Conservation (phyloP, 1,140 invertebrate species). For the Homalodisca vitripennis region DNA sequence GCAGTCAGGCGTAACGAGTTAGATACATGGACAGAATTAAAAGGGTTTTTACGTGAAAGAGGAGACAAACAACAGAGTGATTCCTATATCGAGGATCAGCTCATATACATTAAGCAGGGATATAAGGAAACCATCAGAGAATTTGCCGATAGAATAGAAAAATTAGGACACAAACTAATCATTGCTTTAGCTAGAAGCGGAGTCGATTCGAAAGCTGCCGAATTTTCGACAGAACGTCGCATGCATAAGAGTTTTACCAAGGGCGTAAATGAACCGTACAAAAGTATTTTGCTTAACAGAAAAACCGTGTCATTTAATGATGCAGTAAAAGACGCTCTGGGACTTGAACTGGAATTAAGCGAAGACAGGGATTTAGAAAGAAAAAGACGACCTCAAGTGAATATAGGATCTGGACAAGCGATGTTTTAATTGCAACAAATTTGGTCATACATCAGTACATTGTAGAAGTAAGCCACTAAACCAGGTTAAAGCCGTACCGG, state of each 20-base stretch:
- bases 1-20: background rate
- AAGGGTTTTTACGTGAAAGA: background rate
- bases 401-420: background rate
- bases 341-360: background rate
- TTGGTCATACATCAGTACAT: background rate
- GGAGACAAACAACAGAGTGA: conserved; percentile 6
- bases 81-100: background rate
- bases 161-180: background rate
- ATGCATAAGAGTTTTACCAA: background rate
- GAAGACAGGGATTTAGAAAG: background rate
- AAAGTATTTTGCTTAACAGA: background rate
- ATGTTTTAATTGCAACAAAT: conserved; percentile 4
- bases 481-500: background rate
- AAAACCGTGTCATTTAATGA: background rate
- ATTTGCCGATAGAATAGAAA: conserved; percentile 6
- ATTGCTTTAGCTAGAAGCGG: background rate
- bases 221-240: background rate
- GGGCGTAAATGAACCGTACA: background rate
- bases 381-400: background rate
- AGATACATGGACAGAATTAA: background rate
- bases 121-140: background rate
- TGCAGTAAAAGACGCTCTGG: background rate
- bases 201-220: background rate
- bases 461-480: background rate
- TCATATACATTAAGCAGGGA: background rate